These are phyloP conservation scores for Dasyprocta punctata DNA, from an alignment of 2,113 vertebrate species.

Conservation along the genomic window DNA sequence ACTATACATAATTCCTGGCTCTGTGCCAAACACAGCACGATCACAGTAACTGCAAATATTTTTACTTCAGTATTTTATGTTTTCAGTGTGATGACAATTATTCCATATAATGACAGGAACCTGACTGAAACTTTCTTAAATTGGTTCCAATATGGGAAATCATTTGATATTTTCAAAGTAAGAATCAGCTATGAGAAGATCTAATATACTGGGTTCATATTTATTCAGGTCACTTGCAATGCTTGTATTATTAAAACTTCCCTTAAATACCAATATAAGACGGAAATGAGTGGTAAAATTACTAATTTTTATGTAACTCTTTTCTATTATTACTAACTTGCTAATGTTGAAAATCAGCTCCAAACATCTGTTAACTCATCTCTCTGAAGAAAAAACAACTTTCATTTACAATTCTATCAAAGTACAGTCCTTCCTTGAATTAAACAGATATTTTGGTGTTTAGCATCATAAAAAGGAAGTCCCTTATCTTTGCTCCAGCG, in stretches of 20 bases:
- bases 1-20: neutral
- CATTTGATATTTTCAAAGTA: constrained; percentile 2
- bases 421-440: constrained; percentile 1
- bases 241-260: neutral
- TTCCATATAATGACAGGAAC: neutral
- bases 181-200: neutral
- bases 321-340: neutral
- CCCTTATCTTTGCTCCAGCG: neutral
- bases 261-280: neutral
- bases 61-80: neutral
- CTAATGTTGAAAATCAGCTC: neutral
- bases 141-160: neutral
- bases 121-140: neutral
- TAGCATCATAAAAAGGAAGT: neutral
- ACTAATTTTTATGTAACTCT: neutral
- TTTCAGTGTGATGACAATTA: neutral
- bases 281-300: neutral
- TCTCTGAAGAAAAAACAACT: constrained; percentile 1
- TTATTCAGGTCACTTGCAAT: neutral
- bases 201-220: neutral
- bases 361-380: constrained; percentile 44
- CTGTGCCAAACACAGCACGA: neutral
- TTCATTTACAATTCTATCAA: neutral
- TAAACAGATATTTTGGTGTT: constrained; percentile 13
- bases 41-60: neutral